These are phyloP conservation scores for Vidua macroura DNA, from an alignment of 2,113 vertebrate genomes.

Conservation along the genomic window DNA sequence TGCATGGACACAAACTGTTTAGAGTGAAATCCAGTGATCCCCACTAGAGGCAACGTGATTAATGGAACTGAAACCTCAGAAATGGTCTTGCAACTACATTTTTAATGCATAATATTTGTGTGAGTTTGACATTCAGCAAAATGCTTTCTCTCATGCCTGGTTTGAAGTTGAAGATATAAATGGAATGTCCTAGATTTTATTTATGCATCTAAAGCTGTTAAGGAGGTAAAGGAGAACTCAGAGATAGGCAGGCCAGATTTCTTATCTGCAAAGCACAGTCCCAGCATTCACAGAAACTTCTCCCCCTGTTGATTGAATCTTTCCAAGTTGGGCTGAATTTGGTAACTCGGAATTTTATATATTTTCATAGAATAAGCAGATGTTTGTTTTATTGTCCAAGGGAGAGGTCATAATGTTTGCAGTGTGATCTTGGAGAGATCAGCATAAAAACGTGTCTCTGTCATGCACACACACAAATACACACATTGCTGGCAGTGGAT, in stretches of 20 bases:
- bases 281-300: background rate
- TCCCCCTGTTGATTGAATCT: background rate
- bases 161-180: constrained; percentile 34
- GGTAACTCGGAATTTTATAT: background rate
- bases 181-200: constrained; percentile 55
- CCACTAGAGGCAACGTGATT: background rate
- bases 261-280: background rate
- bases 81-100: constrained; percentile 25
- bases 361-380: background rate
- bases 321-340: background rate
- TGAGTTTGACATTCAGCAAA: constrained; percentile 25
- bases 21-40: background rate
- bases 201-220: constrained; percentile 44
- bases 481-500: background rate
- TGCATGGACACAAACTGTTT: background rate
- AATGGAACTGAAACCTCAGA: constrained; percentile 42
- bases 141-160: background rate
- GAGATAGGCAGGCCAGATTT: constrained; percentile 25
- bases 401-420: background rate
- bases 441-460: background rate
- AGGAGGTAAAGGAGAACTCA: constrained; percentile 13
- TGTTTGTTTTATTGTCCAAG: constrained; percentile 31
- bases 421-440: background rate
- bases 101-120: constrained; percentile 44
- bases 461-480: background rate